Conservation (phyloP, 2,888 invertebrate species). For the Notodonta dromedarius region DNA sequence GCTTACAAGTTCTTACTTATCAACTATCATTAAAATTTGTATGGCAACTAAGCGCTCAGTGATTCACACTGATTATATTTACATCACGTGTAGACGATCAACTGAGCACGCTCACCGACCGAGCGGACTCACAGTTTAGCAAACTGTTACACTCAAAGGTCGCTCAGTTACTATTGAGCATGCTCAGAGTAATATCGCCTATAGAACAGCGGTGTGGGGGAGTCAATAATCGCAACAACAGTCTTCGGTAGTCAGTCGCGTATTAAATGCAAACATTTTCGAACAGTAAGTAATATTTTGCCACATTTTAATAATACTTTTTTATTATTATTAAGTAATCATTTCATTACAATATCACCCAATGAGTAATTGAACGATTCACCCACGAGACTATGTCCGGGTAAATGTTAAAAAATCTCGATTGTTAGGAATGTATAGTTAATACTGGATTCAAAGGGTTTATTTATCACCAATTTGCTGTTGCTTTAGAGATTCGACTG, state of each 20-base stretch:
- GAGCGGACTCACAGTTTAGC: no score
- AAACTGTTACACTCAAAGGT: constrained; percentile 6
- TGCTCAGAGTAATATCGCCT: constrained; percentile 12
- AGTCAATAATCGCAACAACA: constrained; percentile 69
- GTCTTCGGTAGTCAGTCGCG: constrained; percentile 71
- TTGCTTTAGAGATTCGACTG: constrained; percentile 51
- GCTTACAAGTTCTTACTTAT: constrained; percentile 66
- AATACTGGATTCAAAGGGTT: constrained; percentile 67
- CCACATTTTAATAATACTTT: constrained; percentile 74
- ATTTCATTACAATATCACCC: constrained; percentile 76
- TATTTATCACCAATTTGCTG: constrained; percentile 26
- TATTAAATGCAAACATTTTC: constrained; percentile 64
- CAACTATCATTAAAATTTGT: constrained; percentile 77
- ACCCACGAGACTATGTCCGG: constrained; percentile 58
- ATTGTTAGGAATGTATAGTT: constrained; percentile 79
- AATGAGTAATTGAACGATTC: constrained; percentile 71
- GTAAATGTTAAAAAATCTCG: constrained; percentile 65
- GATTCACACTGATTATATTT: constrained; percentile 74
- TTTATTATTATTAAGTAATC: constrained; percentile 35
- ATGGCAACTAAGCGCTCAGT: constrained; percentile 83
- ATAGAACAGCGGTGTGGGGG: constrained; percentile 19
- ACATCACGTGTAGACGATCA: constrained; percentile 50
- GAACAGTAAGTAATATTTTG: constrained; percentile 60
- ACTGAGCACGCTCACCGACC: constrained; percentile 14
- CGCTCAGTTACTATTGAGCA: constrained; percentile 12